Conservation (phyloP, 2,797 vertebrate genomes). For the Epinephelus coioides region DNA sequence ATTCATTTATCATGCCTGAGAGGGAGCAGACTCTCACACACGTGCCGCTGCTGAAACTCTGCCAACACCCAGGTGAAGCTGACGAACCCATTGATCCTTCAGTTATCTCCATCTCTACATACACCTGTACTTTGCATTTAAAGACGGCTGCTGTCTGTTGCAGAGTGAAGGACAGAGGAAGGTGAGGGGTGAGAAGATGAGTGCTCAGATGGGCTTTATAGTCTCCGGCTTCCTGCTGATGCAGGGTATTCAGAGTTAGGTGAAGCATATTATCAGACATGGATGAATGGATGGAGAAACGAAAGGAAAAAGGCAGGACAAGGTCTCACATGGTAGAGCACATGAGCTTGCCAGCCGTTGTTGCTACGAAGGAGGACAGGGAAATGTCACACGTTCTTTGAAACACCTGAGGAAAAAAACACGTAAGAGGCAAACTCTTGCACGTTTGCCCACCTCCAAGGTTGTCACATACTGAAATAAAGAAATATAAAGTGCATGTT, state of each 20-base stretch:
- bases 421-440: background rate
- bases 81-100: constrained; percentile 42
- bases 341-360: constrained; percentile 36
- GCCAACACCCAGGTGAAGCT: constrained; percentile 28
- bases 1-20: constrained; percentile 41
- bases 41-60: constrained; percentile 25
- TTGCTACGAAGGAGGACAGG: constrained; percentile 5
- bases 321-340: constrained; percentile 60
- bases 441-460: background rate
- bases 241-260: constrained; percentile 49
- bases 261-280: constrained; percentile 45
- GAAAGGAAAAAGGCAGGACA: constrained; percentile 25
- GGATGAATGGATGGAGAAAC: constrained; percentile 38
- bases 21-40: constrained; percentile 19
- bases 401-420: background rate
- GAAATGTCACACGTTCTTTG: background rate
- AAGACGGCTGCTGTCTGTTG: constrained; percentile 21
- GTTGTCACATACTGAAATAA: background rate
- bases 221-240: constrained; percentile 58
- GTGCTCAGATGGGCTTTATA: constrained; percentile 18
- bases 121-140: constrained; percentile 17
- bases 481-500: background rate
- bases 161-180: constrained; percentile 51
- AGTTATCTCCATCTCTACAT: constrained; percentile 31
- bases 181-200: constrained; percentile 42